Evolutionary conservation across 2,888 invertebrate genomes (phyloP).

Genomic region (Cabera pusaria): DNA sequence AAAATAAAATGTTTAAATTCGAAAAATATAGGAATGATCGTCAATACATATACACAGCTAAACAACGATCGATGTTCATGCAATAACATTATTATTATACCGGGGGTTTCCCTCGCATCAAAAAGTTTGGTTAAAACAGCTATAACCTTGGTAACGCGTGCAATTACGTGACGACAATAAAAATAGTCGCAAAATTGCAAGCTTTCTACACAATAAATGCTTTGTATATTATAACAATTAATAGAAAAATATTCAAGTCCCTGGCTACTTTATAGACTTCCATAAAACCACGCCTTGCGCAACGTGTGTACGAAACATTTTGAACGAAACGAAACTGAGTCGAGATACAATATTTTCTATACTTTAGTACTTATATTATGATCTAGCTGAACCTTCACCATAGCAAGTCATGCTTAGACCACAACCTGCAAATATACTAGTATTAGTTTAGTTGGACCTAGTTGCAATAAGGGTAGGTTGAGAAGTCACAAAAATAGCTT

Average conservation of each 20-base stretch:
- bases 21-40: constrained; percentile 72
- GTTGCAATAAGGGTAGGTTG: constrained; percentile 10
- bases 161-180: constrained; percentile 15
- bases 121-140: constrained; percentile 56
- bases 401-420: too few relatives aligned
- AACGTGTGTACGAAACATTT: too few relatives aligned
- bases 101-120: constrained; percentile 57
- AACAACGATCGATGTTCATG: constrained; percentile 54
- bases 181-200: constrained; percentile 17
- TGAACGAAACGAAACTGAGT: too few relatives aligned
- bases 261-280: constrained; percentile 10
- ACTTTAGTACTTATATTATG: too few relatives aligned
- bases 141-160: constrained; percentile 46
- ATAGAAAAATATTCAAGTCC: constrained; percentile 6
- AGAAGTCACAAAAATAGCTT: constrained; percentile 13
- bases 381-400: too few relatives aligned
- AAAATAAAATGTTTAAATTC: constrained; percentile 62
- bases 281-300: background rate
- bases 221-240: constrained; percentile 17
- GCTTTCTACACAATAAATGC: constrained; percentile 21
- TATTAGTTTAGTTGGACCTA: background rate
- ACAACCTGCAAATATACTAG: too few relatives aligned
- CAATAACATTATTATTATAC: constrained; percentile 40
- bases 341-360: too few relatives aligned
- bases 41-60: constrained; percentile 53